Conservation (phyloP, 2,888 invertebrate genomes). For the Drosophila nigritarsus region DNA sequence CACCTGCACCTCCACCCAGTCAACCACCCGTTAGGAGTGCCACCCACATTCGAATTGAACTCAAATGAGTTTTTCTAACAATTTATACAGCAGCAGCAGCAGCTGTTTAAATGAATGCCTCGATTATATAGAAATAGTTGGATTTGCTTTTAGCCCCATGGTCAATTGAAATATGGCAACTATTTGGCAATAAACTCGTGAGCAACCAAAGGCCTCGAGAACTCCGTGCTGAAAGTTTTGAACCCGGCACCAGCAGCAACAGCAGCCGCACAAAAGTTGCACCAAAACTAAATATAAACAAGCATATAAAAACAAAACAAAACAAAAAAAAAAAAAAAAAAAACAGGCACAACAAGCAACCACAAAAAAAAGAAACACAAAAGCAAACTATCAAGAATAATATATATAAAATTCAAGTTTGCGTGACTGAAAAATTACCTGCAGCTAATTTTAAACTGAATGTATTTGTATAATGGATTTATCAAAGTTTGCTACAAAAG, state of each 20-base stretch:
- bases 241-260: slow-evolving; percentile 26
- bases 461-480: background rate
- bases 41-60: slow-evolving; percentile 2
- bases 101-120: slow-evolving; percentile 51
- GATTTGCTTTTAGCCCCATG: slow-evolving; percentile 37
- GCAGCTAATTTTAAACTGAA: slow-evolving; percentile 6
- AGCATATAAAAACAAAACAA: slow-evolving; percentile 19
- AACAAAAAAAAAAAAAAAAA: background rate
- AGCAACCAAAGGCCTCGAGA: slow-evolving; percentile 26
- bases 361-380: slow-evolving; percentile 21
- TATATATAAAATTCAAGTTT: slow-evolving; percentile 20
- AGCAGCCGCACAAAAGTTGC: slow-evolving; percentile 65
- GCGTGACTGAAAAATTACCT: slow-evolving; percentile 26
- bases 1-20: slow-evolving; percentile 18
- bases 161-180: slow-evolving; percentile 52
- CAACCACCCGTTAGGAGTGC: background rate
- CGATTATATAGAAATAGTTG: slow-evolving; percentile 66
- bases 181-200: slow-evolving; percentile 50
- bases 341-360: slow-evolving; percentile 13
- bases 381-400: slow-evolving; percentile 14
- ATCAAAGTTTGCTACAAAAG: background rate
- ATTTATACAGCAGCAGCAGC: background rate
- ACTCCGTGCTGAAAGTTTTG: slow-evolving; percentile 19
- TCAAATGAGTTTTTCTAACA: slow-evolving; percentile 29
- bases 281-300: slow-evolving; percentile 40